phyloP scores from a whole-genome alignment of 53 echinoderm and acorn worm genomes.

The Arbacia lixula region DNA sequence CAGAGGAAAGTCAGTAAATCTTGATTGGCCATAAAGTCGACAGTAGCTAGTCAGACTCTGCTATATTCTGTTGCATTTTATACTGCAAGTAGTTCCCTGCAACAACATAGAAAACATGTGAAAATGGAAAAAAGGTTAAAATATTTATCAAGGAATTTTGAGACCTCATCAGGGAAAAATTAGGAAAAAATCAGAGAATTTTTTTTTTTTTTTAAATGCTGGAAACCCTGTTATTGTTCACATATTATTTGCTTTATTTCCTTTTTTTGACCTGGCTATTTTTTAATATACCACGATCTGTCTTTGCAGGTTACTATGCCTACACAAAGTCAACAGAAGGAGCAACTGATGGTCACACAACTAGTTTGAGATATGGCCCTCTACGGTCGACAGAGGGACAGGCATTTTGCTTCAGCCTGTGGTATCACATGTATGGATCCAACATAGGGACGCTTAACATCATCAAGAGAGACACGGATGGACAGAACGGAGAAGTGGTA shows the following conservation, averaged over 20 bases:
- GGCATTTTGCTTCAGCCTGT: conserved; percentile 67
- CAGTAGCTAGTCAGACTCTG: too few relatives aligned
- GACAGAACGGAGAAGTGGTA: not conserved
- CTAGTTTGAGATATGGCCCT: conserved; percentile 57
- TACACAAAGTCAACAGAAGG: conserved; percentile 60
- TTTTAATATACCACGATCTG: not conserved
- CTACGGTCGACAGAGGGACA: conserved; percentile 52
- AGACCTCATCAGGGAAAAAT: too few relatives aligned
- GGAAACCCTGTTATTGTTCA: not conserved
- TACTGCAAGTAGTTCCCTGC: too few relatives aligned
- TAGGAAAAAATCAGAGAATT: not conserved
- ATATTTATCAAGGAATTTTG: too few relatives aligned
- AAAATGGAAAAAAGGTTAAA: too few relatives aligned
- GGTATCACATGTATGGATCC: conserved; percentile 93
- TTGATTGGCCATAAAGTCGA: too few relatives aligned
- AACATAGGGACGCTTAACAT: conserved; percentile 73
- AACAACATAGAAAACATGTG: too few relatives aligned
- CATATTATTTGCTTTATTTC: not conserved
- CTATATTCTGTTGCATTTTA: too few relatives aligned
- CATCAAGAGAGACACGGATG: conserved; percentile 44
- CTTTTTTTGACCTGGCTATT: not conserved
- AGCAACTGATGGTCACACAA: conserved; percentile 50
- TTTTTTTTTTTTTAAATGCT: not conserved
- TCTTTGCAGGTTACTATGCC: conserved; percentile 62
- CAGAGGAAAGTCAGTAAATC: too few relatives aligned